Conservation (phyloP, 2,113 vertebrate species). For the Tragelaphus strepsiceros region DNA sequence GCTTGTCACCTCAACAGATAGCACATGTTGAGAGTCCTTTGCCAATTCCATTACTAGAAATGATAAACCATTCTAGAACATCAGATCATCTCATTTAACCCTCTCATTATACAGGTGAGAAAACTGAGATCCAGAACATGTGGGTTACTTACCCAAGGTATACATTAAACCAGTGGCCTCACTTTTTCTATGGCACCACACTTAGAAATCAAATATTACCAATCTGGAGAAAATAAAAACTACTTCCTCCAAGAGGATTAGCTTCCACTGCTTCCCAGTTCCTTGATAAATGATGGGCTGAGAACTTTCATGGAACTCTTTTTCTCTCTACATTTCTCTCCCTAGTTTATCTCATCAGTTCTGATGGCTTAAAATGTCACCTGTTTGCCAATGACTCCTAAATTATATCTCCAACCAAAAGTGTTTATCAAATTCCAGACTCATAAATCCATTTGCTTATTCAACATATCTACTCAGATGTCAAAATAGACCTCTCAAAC, state of each 20-base stretch:
- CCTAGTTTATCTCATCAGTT: background rate
- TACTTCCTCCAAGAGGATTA: background rate
- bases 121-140: background rate
- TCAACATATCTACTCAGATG: background rate
- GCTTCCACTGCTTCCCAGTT: background rate
- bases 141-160: background rate
- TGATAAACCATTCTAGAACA: slow-evolving; percentile 6
- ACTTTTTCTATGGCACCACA: background rate
- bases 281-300: background rate
- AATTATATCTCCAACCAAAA: background rate
- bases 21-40: background rate
- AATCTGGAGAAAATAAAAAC: background rate
- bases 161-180: background rate
- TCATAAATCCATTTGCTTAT: background rate
- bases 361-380: slow-evolving; percentile 6
- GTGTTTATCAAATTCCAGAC: slow-evolving; percentile 3
- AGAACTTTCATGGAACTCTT: background rate
- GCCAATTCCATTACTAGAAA: background rate
- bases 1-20: background rate
- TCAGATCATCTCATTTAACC: background rate
- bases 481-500: slow-evolving; percentile 13
- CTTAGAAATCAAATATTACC: background rate
- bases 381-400: background rate
- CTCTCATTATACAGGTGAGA: background rate
- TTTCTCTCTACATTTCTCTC: background rate